These are phyloP conservation scores for Pegoplata infirma DNA, from an alignment of 2,888 invertebrate species.

Conservation along the genomic window DNA sequence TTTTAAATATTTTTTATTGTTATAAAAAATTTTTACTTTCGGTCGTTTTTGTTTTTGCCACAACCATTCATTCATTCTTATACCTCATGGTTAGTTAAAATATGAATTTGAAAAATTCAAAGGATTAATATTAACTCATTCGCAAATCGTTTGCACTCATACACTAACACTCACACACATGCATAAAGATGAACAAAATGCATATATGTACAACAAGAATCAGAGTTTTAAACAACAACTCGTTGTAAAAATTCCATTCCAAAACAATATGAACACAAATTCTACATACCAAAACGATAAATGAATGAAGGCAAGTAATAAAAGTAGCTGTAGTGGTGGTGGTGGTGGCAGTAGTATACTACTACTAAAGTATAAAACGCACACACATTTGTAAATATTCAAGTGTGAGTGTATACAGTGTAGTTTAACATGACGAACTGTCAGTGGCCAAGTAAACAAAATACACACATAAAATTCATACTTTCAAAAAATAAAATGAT, in stretches of 20 bases:
- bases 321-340: not conserved
- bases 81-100: constrained; percentile 19
- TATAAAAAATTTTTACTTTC: no score
- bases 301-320: not conserved
- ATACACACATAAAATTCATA: not conserved
- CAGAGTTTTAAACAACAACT: constrained; percentile 56
- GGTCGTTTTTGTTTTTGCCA: no score
- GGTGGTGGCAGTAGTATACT: not conserved
- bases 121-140: constrained; percentile 41
- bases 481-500: constrained; percentile 1
- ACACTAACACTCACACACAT: not conserved
- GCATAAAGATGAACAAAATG: constrained; percentile 21
- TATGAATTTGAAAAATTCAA: constrained; percentile 43
- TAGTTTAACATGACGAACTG: constrained; percentile 46
- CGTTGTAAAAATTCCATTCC: constrained; percentile 69
- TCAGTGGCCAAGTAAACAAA: constrained; percentile 29
- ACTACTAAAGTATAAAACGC: not conserved
- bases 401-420: not conserved
- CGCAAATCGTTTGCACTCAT: not conserved
- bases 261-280: constrained; percentile 71
- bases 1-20: no score
- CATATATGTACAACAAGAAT: no score
- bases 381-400: not conserved
- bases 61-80: not conserved
- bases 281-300: constrained; percentile 55